phyloP scores from a whole-genome alignment of 1,140 invertebrate species.

The Grapholita molesta region DNA sequence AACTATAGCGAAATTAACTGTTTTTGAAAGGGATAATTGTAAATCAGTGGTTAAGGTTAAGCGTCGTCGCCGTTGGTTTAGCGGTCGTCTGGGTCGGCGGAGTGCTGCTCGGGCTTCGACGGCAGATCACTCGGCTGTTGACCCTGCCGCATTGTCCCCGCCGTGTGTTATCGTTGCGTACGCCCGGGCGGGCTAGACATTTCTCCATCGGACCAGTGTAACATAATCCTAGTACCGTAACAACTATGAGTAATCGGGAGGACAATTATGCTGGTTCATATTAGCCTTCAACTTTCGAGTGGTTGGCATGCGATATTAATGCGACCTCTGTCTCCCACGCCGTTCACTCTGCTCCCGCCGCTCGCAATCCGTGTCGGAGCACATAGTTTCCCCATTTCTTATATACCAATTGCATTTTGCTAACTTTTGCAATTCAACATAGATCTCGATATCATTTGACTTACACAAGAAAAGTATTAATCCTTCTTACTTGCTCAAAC shows the following conservation, averaged over 20 bases:
- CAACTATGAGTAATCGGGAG: not conserved
- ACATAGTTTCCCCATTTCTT: slow-evolving; percentile 23
- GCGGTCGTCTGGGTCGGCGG: slow-evolving; percentile 35
- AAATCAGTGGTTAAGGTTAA: slow-evolving; percentile 3
- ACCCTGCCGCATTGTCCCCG: slow-evolving; percentile 53
- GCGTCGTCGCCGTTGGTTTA: slow-evolving; percentile 17
- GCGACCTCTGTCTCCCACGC: slow-evolving; percentile 43
- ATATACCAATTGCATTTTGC: slow-evolving; percentile 17
- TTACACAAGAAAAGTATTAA: not conserved
- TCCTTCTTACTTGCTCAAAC: not conserved
- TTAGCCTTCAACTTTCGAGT: not conserved
- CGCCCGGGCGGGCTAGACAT: not conserved
- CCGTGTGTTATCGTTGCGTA: not conserved
- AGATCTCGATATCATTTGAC: not conserved
- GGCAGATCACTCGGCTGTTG: slow-evolving; percentile 53
- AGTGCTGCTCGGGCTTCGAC: slow-evolving; percentile 29
- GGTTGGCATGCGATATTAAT: not conserved
- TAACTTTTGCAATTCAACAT: not conserved
- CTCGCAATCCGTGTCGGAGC: slow-evolving; percentile 22
- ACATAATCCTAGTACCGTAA: not conserved
- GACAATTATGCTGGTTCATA: not conserved
- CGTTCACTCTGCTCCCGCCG: slow-evolving; percentile 24
- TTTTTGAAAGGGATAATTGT: not conserved
- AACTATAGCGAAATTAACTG: not conserved
- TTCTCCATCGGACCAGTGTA: not conserved